Conservation (phyloP, 2,797 vertebrate species). For the Erethizon dorsatum region DNA sequence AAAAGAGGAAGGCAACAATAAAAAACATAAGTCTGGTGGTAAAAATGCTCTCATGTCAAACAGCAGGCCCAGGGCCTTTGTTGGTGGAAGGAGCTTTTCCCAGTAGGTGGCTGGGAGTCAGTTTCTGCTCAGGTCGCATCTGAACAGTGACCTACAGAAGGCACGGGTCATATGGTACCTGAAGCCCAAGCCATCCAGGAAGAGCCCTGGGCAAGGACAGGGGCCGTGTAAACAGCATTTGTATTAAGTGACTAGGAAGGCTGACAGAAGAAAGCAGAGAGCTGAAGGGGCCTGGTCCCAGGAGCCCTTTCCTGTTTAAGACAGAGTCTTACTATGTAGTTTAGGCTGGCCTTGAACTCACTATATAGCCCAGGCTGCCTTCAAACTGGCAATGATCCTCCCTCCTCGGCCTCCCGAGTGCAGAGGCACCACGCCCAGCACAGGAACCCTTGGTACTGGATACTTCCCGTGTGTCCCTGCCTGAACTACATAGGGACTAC, state of each 20-base stretch:
- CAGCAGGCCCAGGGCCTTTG: not conserved
- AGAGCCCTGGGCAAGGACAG: not conserved
- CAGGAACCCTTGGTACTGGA: not conserved
- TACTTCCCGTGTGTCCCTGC: not conserved
- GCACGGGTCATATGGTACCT: not conserved
- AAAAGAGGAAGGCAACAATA: not conserved
- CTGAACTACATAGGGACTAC: not conserved
- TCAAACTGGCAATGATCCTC: not conserved
- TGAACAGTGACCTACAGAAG: not conserved
- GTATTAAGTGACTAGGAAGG: not conserved
- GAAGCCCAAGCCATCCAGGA: not conserved
- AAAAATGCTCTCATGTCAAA: not conserved
- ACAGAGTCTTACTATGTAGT: not conserved
- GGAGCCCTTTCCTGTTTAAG: not conserved
- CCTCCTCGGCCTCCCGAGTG: not conserved
- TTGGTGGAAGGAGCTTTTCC: constrained; percentile 14
- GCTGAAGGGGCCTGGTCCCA: not conserved
- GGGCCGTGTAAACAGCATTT: not conserved
- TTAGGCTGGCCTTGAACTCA: not conserved
- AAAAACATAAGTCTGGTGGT: not conserved
- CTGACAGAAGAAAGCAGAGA: not conserved
- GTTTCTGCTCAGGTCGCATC: not conserved
- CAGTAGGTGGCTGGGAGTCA: not conserved
- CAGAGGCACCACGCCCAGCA: not conserved
- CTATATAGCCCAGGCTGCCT: not conserved